phyloP scores from a whole-genome alignment of 1,140 invertebrate species.

The Protaetia brevitarsis region DNA sequence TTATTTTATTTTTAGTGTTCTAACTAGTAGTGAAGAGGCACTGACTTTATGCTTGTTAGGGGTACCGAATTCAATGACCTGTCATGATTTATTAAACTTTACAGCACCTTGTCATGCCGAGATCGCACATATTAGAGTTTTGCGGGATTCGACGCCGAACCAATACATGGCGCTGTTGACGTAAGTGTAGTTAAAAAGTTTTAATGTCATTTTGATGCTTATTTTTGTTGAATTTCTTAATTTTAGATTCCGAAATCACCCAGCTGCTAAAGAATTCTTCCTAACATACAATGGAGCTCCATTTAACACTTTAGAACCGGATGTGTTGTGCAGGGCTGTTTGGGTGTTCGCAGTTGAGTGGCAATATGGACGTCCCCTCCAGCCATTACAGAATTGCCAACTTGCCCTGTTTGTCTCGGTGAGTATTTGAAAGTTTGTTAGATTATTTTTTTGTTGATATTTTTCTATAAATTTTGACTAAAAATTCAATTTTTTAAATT shows the following conservation, averaged over 20 bases:
- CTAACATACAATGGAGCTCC: slow-evolving; percentile 85
- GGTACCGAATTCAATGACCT: slow-evolving; percentile 89
- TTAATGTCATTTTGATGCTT: slow-evolving; percentile 16
- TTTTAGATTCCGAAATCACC: slow-evolving; percentile 61
- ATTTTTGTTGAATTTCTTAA: neutral
- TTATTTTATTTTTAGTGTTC: slow-evolving; percentile 49
- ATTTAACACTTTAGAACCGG: slow-evolving; percentile 91
- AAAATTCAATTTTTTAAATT: no score
- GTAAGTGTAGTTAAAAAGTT: slow-evolving; percentile 48
- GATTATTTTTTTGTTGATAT: slow-evolving; percentile 5
- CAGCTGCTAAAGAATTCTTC: slow-evolving; percentile 88
- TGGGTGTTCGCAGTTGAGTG: slow-evolving; percentile 94
- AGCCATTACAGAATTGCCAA: slow-evolving; percentile 94
- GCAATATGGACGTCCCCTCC: slow-evolving; percentile 63
- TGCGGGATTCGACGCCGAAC: slow-evolving; percentile 83
- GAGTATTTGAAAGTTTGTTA: neutral
- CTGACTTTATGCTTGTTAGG: slow-evolving; percentile 89
- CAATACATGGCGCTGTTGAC: slow-evolving; percentile 97
- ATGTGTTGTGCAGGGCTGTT: slow-evolving; percentile 85
- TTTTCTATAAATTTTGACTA: no score
- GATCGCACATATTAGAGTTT: slow-evolving; percentile 88
- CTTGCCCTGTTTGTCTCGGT: slow-evolving; percentile 87
- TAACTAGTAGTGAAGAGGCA: slow-evolving; percentile 65
- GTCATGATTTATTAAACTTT: slow-evolving; percentile 92
- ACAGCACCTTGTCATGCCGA: slow-evolving; percentile 87